Evolutionary conservation across 1,140 invertebrate genomes (phyloP).

Genomic region (Coelopa frigida): DNA sequence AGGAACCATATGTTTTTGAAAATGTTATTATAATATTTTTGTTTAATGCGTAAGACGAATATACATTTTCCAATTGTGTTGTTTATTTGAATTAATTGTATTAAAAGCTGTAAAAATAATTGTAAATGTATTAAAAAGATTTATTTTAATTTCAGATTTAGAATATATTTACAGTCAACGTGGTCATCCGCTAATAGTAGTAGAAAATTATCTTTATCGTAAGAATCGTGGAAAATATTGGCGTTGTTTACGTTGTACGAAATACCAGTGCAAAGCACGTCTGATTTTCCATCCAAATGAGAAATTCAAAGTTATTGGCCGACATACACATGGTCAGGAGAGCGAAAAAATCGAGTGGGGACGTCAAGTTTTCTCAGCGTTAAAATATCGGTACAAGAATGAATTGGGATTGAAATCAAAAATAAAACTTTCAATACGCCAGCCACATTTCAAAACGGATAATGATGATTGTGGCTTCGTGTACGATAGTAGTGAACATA

Average conservation of each 20-base stretch:
- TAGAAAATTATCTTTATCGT: constrained; percentile 20
- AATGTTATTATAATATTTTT: no score
- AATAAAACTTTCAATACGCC: constrained; percentile 3
- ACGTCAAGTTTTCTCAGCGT: neutral
- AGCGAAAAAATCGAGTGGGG: constrained; percentile 15
- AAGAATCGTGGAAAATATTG: constrained; percentile 22
- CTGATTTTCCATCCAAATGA: constrained; percentile 11
- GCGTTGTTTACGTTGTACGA: constrained; percentile 18
- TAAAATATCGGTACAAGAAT: no score
- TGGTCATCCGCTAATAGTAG: constrained; percentile 16
- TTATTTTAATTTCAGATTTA: constrained; percentile 7
- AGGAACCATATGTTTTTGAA: no score
- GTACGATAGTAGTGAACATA: neutral
- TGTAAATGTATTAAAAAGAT: no score
- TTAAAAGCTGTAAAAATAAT: no score
- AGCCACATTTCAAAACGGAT: constrained; percentile 7
- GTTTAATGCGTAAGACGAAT: no score
- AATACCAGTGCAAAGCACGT: constrained; percentile 15
- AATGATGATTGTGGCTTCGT: constrained; percentile 4
- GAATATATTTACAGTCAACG: constrained; percentile 20
- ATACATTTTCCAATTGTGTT: no score
- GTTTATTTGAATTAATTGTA: no score
- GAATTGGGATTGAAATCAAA: neutral
- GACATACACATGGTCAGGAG: constrained; percentile 17
- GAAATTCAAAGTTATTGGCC: constrained; percentile 4